Conservation (phyloP, 2,888 invertebrate genomes). For the Drosophila anomelani region DNA sequence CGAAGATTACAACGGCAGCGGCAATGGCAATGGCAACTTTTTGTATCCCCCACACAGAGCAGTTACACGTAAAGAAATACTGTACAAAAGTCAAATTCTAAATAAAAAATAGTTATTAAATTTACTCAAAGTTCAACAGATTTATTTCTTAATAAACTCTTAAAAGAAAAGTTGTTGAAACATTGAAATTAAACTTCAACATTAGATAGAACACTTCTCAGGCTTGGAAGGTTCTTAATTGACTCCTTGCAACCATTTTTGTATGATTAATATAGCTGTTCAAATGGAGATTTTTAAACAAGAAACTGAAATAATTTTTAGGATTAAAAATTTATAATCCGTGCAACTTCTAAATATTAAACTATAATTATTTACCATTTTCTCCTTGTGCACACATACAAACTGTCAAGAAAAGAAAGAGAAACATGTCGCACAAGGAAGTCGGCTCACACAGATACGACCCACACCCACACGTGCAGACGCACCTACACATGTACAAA, state of each 20-base stretch:
- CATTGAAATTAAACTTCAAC: no score
- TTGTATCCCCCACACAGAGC: conserved; percentile 7
- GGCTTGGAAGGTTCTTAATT: no score
- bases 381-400: conserved; percentile 14
- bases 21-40: conserved; percentile 54
- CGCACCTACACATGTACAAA: conserved; percentile 42
- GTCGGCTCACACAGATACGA: conserved; percentile 16
- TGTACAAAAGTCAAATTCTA: not conserved
- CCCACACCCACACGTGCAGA: conserved; percentile 9
- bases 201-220: no score
- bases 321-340: no score
- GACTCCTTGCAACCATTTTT: no score
- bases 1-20: conserved; percentile 74
- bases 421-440: conserved; percentile 60
- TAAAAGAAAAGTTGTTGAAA: no score
- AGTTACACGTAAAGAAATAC: not conserved
- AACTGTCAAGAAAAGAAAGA: conserved; percentile 28
- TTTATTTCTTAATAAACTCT: no score
- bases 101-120: not conserved
- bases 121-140: no score
- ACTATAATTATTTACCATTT: not conserved
- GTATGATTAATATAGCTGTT: no score
- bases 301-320: no score
- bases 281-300: no score
- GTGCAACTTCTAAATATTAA: no score